Evolutionary conservation across 2,113 vertebrate species (phyloP).

Genomic region (Crotalus helleri): DNA sequence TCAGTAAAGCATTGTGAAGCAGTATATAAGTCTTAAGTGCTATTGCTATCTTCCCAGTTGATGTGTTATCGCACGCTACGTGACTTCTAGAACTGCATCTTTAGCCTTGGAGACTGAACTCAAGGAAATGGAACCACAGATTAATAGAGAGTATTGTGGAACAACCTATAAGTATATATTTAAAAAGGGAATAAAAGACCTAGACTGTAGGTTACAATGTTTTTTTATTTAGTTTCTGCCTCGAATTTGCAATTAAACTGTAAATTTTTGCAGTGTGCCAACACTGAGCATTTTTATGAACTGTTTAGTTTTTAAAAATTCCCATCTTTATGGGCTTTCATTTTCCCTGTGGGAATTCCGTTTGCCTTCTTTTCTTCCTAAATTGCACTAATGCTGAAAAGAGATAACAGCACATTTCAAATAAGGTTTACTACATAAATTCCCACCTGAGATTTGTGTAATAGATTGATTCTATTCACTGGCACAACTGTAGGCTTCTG

Average conservation of each 20-base stretch:
- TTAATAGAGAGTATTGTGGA: background rate
- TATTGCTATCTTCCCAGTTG: background rate
- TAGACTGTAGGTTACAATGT: background rate
- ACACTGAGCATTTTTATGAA: background rate
- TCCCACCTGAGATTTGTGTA: conserved; percentile 48
- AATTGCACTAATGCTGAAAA: conserved; percentile 7
- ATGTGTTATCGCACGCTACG: background rate
- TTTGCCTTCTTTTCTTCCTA: background rate
- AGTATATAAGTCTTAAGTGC: no score
- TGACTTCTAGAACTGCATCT: background rate
- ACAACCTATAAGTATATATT: background rate
- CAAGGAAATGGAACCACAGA: background rate
- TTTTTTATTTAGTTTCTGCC: background rate
- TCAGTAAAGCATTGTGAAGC: no score
- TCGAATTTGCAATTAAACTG: background rate
- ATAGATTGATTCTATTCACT: conserved; percentile 40
- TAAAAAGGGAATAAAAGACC: background rate
- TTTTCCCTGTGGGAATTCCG: conserved; percentile 14
- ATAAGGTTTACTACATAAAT: conserved; percentile 17
- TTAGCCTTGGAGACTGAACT: background rate
- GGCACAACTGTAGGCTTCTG: conserved; percentile 43
- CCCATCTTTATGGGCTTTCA: conserved; percentile 34
- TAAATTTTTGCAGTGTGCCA: background rate
- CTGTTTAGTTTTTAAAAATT: conserved; percentile 5
- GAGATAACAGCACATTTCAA: conserved; percentile 19